A percentile compares a stretch with the other conserved stretches of the same genome.
phyloP scores from a whole-genome alignment of 2,113 vertebrate genomes.

The Apeltes quadracus region DNA sequence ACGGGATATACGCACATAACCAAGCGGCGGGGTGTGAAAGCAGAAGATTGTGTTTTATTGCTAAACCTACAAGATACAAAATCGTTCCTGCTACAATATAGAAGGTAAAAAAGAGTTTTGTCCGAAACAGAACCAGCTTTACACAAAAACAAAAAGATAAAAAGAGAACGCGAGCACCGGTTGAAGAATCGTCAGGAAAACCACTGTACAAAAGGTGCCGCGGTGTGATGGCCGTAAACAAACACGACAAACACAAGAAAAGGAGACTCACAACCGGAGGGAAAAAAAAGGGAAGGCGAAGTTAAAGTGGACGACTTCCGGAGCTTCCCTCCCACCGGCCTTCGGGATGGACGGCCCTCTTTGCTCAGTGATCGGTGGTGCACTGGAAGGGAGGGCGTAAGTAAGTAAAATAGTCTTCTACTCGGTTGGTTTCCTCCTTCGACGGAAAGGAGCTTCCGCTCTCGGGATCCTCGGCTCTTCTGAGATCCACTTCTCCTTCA shows the following conservation, averaged over 20 bases:
- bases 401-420: constrained; percentile 59
- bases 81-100: constrained; percentile 79
- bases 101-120: constrained; percentile 77
- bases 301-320: constrained; percentile 40
- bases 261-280: constrained; percentile 36
- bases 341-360: constrained; percentile 50
- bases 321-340: constrained; percentile 22
- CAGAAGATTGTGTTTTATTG: constrained; percentile 78
- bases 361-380: constrained; percentile 65
- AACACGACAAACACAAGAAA: constrained; percentile 59
- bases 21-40: constrained; percentile 49
- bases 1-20: background rate
- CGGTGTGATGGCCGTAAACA: constrained; percentile 33
- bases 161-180: constrained; percentile 77
- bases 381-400: constrained; percentile 53
- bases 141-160: constrained; percentile 5
- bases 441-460: constrained; percentile 38
- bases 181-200: constrained; percentile 69
- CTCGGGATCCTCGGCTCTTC: constrained; percentile 43
- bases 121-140: constrained; percentile 65
- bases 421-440: constrained; percentile 56
- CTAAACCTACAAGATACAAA: constrained; percentile 82
- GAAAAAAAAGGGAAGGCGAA: constrained; percentile 51
- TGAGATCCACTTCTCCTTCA: constrained; percentile 51
- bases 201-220: constrained; percentile 65